Evolutionary conservation across 2,797 vertebrate genomes (phyloP), one percentile per base, ranked within the genome.

Genomic region (Sebastes goodei): DNA sequence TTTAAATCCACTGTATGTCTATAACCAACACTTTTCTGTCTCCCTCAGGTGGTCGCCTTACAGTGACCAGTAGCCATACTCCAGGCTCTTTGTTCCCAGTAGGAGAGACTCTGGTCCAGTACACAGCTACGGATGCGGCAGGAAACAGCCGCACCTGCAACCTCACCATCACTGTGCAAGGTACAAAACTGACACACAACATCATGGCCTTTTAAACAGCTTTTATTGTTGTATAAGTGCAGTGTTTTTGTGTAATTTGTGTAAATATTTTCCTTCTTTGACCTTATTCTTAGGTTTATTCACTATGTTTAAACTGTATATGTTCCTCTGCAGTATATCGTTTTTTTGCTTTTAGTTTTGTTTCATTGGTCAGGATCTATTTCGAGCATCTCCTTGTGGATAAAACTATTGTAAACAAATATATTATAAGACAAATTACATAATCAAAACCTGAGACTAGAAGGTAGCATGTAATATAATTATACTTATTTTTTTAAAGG

Each of bases 101-200:
- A 6, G 98, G 98, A 80, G 97, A 98, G 81, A 98, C 97, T 4
- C 9, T 95, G 74, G 97, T 99, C 56, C 95, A 88, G 27, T 99
- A 98, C 80, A 97, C 92, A 2, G 98, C 98, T 3, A 94, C 93
- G 2, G 98, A 99, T 72, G 92, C 96, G 2, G 97, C 97, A 4
- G 97, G 97, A 86, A 99, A 99, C 94, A 97, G 95, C 79, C 97
- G 96, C 83, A 97, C 95, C 2, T 99, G 98, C 88, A 96, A 98
- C 82, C 96, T 99, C 82, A 96, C 96, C 74, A 60, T 99, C 87
- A 90, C 96, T 35, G 95, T 99, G 72, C 97, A 96, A 97, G 98
- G 98, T 99, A 87, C 12, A 20, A 7, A 29, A 30, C 63, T 20
- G 11, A 59, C 38, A 15, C 3, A 33, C 15, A 7, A 14, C 3